Percentiles rank a stretch among this genome's conserved stretches.
These are phyloP conservation scores for Lepilemur septentrionalis DNA, from an alignment of 2,797 vertebrate genomes.

Conservation along the genomic window DNA sequence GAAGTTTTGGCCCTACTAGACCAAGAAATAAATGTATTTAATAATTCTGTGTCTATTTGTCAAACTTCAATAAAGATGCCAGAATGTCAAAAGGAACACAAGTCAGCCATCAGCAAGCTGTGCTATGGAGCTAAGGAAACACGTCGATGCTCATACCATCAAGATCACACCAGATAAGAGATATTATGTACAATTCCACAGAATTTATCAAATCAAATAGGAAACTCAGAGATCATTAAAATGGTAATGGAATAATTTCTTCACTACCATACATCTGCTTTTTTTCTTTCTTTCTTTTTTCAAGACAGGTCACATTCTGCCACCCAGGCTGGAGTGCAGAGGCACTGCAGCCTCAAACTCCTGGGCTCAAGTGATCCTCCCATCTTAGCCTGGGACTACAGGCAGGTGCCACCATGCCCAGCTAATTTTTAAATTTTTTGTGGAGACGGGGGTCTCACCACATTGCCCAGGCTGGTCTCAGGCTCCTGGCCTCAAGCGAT, in stretches of 20 bases:
- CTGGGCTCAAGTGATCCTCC: background rate
- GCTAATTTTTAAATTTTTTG: background rate
- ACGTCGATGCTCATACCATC: background rate
- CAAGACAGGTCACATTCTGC: background rate
- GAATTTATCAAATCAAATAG: background rate
- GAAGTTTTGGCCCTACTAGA: background rate
- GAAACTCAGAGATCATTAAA: background rate
- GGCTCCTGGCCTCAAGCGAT: no score
- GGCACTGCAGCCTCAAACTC: background rate
- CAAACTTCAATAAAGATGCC: background rate
- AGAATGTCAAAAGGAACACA: background rate
- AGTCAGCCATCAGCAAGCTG: background rate
- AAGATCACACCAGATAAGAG: background rate
- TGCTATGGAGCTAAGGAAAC: background rate
- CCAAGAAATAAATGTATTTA: background rate
- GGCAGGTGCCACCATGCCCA: background rate
- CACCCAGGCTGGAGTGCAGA: background rate
- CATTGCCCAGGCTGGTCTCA: background rate
- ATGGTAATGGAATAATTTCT: background rate
- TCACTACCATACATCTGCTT: background rate
- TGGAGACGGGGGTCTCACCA: background rate
- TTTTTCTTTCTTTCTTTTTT: background rate
- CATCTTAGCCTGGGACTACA: background rate
- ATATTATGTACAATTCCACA: background rate
- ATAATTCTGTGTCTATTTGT: conserved; percentile 37